Percentiles rank a stretch among this genome's conserved stretches.
These are phyloP conservation scores for Anagrus nilaparvatae DNA, from an alignment of 1,140 invertebrate species.

Conservation along the genomic window DNA sequence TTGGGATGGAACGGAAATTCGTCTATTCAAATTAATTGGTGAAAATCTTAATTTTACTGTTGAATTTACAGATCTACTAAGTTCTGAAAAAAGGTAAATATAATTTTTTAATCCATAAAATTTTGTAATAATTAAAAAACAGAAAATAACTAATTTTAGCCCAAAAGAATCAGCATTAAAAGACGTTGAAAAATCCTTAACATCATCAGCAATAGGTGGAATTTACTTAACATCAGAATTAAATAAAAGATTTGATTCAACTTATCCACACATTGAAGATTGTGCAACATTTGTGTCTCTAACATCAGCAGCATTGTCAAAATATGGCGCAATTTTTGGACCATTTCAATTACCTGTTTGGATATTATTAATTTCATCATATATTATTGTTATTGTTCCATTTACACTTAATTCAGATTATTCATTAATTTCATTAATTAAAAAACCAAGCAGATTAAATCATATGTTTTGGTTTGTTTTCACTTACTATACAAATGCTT, in stretches of 20 bases:
- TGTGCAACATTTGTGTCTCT: slow-evolving; percentile 65
- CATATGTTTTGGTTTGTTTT: slow-evolving; percentile 75
- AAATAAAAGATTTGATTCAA: slow-evolving; percentile 44
- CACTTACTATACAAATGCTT: slow-evolving; percentile 70
- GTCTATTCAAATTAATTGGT: slow-evolving; percentile 49
- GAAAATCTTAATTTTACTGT: slow-evolving; percentile 56
- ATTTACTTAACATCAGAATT: slow-evolving; percentile 52
- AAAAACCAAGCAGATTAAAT: slow-evolving; percentile 56
- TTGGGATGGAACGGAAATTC: slow-evolving; percentile 61
- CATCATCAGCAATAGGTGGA: slow-evolving; percentile 56
- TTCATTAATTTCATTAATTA: slow-evolving; percentile 49
- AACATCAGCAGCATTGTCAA: slow-evolving; percentile 61
- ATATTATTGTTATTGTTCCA: slow-evolving; percentile 60
- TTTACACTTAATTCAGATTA: slow-evolving; percentile 59
- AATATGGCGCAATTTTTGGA: slow-evolving; percentile 67
- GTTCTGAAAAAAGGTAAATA: slow-evolving; percentile 31
- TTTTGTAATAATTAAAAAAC: slow-evolving; percentile 7
- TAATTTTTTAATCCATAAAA: too few relatives aligned
- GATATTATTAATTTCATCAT: slow-evolving; percentile 56
- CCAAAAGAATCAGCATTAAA: slow-evolving; percentile 45
- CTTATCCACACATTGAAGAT: slow-evolving; percentile 52
- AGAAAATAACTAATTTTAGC: slow-evolving; percentile 28
- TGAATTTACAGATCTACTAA: slow-evolving; percentile 50
- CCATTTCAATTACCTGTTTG: slow-evolving; percentile 69
- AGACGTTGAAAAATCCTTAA: slow-evolving; percentile 38